Conservation (phyloP, 2,113 vertebrate species). For the Megalops atlanticus region DNA sequence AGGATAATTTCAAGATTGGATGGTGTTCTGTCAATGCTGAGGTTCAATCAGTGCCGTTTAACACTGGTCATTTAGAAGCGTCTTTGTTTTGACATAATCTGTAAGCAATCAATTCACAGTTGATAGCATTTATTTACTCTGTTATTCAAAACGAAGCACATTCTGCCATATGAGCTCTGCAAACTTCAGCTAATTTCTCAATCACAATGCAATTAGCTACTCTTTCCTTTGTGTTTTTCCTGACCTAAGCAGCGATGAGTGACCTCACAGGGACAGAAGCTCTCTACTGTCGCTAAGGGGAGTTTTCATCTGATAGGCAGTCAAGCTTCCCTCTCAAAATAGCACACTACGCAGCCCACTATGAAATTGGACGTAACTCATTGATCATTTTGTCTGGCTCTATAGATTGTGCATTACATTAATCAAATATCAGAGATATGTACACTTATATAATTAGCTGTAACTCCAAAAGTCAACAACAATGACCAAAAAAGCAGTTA, state of each 20-base stretch:
- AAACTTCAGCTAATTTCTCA: not conserved
- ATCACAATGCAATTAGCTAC: not conserved
- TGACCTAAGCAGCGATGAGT: not conserved
- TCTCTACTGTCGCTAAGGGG: not conserved
- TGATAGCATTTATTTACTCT: no score
- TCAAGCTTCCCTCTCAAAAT: not conserved
- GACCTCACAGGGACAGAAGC: not conserved
- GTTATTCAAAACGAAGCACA: no score
- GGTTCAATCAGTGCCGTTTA: no score
- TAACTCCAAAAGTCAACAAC: no score
- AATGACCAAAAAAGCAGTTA: not conserved
- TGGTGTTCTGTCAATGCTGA: no score
- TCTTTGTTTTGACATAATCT: no score
- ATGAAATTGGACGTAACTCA: constrained; percentile 75
- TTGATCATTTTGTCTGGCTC: constrained; percentile 53
- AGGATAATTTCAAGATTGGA: no score
- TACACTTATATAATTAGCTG: not conserved
- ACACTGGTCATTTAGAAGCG: no score
- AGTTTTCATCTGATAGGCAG: not conserved
- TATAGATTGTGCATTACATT: constrained; percentile 32
- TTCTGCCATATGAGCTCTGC: no score
- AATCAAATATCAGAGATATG: constrained; percentile 25
- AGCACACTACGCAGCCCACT: constrained; percentile 51
- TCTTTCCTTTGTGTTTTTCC: not conserved
- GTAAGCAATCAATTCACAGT: no score